Evolutionary conservation across 2,888 invertebrate genomes (phyloP).

Genomic region (Allolobophora icterica): DNA sequence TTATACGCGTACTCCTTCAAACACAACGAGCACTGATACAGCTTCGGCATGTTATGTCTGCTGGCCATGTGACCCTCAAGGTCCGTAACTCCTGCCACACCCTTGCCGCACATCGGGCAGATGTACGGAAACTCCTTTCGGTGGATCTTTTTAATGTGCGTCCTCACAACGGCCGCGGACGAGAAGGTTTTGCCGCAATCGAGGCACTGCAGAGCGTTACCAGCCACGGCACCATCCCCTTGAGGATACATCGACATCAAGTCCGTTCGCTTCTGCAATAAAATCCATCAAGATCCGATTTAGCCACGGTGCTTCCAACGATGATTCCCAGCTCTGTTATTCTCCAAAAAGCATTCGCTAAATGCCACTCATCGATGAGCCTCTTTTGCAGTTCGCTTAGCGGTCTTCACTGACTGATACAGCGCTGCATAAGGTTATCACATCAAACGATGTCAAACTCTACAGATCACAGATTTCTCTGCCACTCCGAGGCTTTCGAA

Average conservation of each 20-base stretch:
- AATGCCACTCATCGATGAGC: neutral
- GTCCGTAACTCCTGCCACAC: neutral
- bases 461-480: neutral
- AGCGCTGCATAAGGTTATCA: neutral
- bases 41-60: neutral
- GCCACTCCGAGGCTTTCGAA: neutral
- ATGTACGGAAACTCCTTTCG: neutral
- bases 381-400: neutral
- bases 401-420: neutral
- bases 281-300: constrained; percentile 14
- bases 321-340: neutral
- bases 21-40: neutral
- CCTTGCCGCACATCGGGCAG: neutral
- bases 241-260: neutral
- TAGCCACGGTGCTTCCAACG: neutral
- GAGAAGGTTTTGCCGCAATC: neutral
- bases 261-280: neutral
- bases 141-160: neutral
- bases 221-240: neutral
- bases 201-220: neutral
- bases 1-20: constrained; percentile 14
- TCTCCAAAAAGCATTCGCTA: neutral
- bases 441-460: neutral
- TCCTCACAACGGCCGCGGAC: neutral
- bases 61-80: constrained; percentile 17